A percentile compares a stretch with the other conserved stretches of the same genome.
phyloP scores from a whole-genome alignment of 92 coral and sea anemone genomes.

The Anthopleura xanthogrammica region DNA sequence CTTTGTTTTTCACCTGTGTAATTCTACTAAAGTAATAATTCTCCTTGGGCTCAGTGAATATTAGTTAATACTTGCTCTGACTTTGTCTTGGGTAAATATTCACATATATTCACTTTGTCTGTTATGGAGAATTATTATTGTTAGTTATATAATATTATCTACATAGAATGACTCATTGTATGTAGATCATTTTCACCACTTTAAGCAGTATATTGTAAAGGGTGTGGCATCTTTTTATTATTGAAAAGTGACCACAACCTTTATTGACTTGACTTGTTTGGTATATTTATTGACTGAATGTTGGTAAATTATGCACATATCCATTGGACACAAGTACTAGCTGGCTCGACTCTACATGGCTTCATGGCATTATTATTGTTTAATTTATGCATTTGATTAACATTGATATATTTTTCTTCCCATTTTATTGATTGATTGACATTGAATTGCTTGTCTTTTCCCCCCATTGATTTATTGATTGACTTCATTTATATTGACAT shows the following conservation, averaged over 20 bases:
- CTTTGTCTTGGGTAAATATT: no score
- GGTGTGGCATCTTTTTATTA: not conserved
- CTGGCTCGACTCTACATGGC: not conserved
- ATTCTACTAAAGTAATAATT: not conserved
- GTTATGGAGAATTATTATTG: not conserved
- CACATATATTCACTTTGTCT: not conserved
- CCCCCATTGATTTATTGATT: no score
- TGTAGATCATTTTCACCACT: slow-evolving; percentile 1
- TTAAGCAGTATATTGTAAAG: not conserved
- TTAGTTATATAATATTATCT: not conserved
- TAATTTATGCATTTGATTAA: not conserved
- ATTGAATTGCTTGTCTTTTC: no score
- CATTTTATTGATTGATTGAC: no score
- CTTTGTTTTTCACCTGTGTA: not conserved
- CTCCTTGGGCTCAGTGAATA: no score
- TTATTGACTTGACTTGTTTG: not conserved
- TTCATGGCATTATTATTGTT: not conserved
- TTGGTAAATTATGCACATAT: not conserved
- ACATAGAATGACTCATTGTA: not conserved
- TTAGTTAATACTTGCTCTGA: no score
- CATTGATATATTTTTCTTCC: no score
- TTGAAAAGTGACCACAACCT: not conserved
- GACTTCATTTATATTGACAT: no score
- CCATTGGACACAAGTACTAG: not conserved
- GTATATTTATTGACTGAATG: not conserved